Percentiles rank a stretch among this genome's conserved stretches.
These are phyloP conservation scores for Diachrysia chrysitis DNA, from an alignment of 2,888 invertebrate genomes.

Conservation along the genomic window DNA sequence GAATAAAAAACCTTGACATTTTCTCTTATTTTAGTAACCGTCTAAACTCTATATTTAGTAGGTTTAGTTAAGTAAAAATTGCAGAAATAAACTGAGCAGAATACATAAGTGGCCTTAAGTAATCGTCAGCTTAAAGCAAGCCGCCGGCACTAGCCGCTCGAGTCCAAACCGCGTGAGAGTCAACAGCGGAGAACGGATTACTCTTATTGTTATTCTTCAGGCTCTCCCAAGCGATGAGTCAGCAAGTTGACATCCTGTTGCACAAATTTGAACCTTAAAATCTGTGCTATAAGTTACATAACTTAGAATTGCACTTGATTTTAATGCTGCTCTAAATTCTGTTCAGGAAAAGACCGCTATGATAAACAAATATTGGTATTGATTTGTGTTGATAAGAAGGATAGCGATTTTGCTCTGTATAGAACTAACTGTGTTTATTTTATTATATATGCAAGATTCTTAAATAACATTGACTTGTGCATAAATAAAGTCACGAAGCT, in stretches of 20 bases:
- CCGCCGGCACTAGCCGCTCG: constrained; percentile 7
- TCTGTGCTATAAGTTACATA: constrained; percentile 5
- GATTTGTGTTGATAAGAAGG: constrained; percentile 39
- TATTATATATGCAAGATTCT: neutral
- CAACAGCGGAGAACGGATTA: constrained; percentile 48
- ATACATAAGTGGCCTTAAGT: neutral
- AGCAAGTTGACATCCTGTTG: constrained; percentile 11
- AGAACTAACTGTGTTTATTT: neutral
- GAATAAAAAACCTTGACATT: too few species aligned
- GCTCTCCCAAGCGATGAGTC: constrained; percentile 31
- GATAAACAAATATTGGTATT: constrained; percentile 47
- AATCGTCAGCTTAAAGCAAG: neutral
- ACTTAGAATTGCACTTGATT: neutral
- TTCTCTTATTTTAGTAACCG: too few species aligned
- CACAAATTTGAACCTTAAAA: constrained; percentile 36
- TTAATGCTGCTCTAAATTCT: constrained; percentile 22
- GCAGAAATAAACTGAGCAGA: neutral
- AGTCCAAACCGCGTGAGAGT: constrained; percentile 28
- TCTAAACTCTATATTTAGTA: neutral
- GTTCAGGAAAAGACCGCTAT: constrained; percentile 9
- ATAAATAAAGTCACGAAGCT: too few species aligned
- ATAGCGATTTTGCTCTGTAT: neutral
- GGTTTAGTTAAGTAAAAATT: neutral
- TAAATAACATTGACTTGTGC: neutral
- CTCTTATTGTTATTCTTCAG: constrained; percentile 48